Percentiles rank a stretch among this genome's conserved stretches.
These are phyloP conservation scores for Zaprionus africanus DNA, from an alignment of 1,140 invertebrate genomes.

Conservation along the genomic window DNA sequence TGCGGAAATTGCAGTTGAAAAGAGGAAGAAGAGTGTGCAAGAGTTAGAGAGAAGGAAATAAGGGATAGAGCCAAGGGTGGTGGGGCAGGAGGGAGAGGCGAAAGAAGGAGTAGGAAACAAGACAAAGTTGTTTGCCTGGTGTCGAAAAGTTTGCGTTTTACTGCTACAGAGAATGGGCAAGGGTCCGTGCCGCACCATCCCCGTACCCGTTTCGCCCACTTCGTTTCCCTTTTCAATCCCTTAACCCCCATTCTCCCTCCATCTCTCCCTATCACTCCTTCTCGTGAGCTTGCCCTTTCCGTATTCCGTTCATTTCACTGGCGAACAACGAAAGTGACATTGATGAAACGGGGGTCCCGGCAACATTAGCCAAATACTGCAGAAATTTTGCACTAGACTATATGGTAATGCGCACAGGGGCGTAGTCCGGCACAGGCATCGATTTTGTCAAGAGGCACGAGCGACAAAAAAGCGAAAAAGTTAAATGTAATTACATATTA, in stretches of 20 bases:
- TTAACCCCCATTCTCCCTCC: neutral
- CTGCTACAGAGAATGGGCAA: conserved; percentile 5
- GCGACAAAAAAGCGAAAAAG: neutral
- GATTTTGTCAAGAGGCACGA: neutral
- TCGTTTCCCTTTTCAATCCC: neutral
- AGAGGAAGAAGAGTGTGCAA: neutral
- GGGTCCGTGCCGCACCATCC: neutral
- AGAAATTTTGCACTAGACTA: conserved; percentile 57
- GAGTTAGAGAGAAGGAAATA: neutral
- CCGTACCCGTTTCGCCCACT: neutral
- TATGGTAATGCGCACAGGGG: conserved; percentile 3
- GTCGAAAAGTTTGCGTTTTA: conserved; percentile 47
- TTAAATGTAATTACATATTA: neutral
- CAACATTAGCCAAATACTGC: conserved; percentile 74
- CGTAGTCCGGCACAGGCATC: neutral
- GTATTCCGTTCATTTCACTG: neutral
- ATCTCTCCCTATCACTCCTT: too few species aligned
- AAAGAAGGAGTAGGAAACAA: conserved; percentile 15
- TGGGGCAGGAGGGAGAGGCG: neutral
- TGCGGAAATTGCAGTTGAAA: conserved; percentile 32
- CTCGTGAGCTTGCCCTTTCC: neutral
- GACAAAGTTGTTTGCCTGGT: conserved; percentile 48
- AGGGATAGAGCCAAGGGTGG: neutral
- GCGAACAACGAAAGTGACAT: conserved; percentile 48
- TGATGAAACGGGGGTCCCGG: conserved; percentile 64